Conservation (phyloP, 2,888 invertebrate species). For the Leptinotarsa juncta region DNA sequence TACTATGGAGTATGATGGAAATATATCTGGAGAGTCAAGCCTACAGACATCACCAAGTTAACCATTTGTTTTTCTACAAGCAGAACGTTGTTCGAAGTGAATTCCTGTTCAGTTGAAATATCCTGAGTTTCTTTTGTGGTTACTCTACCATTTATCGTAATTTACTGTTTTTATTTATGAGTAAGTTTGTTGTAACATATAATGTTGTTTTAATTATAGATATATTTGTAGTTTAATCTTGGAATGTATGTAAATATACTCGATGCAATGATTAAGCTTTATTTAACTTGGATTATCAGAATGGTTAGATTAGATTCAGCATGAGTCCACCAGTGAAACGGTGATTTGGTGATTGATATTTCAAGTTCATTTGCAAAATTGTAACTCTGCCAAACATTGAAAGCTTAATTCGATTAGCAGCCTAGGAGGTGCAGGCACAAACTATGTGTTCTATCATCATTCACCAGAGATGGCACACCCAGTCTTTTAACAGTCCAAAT, state of each 20-base stretch:
- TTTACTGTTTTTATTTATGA: conserved; percentile 9
- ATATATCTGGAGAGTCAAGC: conserved; percentile 27
- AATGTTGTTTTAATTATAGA: conserved; percentile 12
- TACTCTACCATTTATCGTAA: conserved; percentile 1
- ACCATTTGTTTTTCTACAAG: conserved; percentile 2
- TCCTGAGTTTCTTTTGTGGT: conserved; percentile 1
- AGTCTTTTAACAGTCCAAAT: too few species aligned
- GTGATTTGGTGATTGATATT: too few species aligned
- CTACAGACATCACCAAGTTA: conserved; percentile 25
- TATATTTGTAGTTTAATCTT: conserved; percentile 16
- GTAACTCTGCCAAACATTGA: too few species aligned
- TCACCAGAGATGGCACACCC: too few species aligned
- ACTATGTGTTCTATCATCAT: too few species aligned
- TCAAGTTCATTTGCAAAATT: too few species aligned
- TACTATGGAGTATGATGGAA: background rate
- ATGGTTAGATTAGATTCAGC: too few species aligned
- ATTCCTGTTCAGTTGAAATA: conserved; percentile 15
- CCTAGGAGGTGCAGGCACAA: too few species aligned
- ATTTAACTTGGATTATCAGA: too few species aligned
- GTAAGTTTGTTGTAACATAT: conserved; percentile 12
- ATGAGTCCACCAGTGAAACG: too few species aligned
- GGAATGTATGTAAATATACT: background rate
- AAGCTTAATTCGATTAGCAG: too few species aligned
- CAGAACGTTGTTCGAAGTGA: conserved; percentile 4
- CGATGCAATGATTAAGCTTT: background rate